These are phyloP conservation scores for Nephrotoma appendiculata DNA, from an alignment of 2,888 invertebrate genomes.

Conservation along the genomic window DNA sequence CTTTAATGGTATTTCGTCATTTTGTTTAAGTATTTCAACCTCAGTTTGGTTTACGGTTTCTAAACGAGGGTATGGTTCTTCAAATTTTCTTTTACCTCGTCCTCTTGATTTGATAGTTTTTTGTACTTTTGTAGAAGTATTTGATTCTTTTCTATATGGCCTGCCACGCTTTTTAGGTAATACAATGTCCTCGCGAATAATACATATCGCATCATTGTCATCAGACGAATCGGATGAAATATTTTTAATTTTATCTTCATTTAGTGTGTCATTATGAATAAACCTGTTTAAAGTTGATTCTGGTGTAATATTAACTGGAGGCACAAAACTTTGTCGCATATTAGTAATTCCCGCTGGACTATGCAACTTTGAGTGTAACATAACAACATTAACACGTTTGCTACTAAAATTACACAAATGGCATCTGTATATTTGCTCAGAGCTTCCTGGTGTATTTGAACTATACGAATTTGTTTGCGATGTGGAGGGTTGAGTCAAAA, in stretches of 20 bases:
- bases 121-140: not conserved
- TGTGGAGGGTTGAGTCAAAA: conserved; percentile 13
- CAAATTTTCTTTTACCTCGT: not conserved
- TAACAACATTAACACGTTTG: conserved; percentile 54
- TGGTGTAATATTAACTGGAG: conserved; percentile 15
- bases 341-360: conserved; percentile 24
- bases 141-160: not conserved
- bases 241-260: not conserved
- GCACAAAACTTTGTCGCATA: conserved; percentile 25
- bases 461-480: conserved; percentile 17
- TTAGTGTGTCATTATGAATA: not conserved
- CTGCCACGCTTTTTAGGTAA: not conserved
- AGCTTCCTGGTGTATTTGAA: conserved; percentile 14
- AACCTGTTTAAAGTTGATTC: not conserved
- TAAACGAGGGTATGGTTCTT: not conserved
- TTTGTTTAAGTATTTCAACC: conserved; percentile 14
- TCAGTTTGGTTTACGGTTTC: conserved; percentile 8
- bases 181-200: not conserved
- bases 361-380: conserved; percentile 58
- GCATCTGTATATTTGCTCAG: conserved; percentile 39
- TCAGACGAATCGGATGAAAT: conserved; percentile 7
- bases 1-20: conserved; percentile 20
- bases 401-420: conserved; percentile 50
- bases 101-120: not conserved
- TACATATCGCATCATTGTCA: not conserved